These are phyloP conservation scores for Alsophila aescularia DNA, from an alignment of 2,888 invertebrate species.

Conservation along the genomic window DNA sequence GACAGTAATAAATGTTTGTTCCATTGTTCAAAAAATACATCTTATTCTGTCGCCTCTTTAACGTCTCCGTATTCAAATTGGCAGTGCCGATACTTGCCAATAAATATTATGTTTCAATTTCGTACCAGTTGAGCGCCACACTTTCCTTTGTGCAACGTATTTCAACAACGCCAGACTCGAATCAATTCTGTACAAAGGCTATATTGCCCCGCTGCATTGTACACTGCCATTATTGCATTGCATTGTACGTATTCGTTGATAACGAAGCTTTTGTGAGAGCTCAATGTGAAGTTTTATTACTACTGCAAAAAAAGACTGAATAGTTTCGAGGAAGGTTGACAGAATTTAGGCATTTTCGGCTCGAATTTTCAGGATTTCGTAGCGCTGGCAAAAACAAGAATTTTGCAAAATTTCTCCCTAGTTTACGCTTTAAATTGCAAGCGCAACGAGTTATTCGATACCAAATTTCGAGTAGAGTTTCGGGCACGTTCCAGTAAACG, in stretches of 20 bases:
- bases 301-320: conserved; percentile 1
- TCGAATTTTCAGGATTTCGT: conserved; percentile 9
- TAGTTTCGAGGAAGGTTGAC: conserved; percentile 2
- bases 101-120: conserved; percentile 36
- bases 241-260: conserved; percentile 23
- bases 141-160: conserved; percentile 4
- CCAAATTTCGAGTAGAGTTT: conserved; percentile 6
- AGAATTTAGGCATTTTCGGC: not conserved
- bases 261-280: conserved; percentile 18
- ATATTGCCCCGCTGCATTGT: conserved; percentile 30
- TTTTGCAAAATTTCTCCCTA: conserved; percentile 12
- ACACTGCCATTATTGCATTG: conserved; percentile 29
- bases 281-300: conserved; percentile 17
- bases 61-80: not conserved
- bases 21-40: not conserved
- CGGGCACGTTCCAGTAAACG: not conserved
- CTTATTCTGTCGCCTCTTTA: not conserved
- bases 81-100: conserved; percentile 8
- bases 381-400: conserved; percentile 14
- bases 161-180: conserved; percentile 27
- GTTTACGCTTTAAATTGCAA: conserved; percentile 22
- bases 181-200: conserved; percentile 34
- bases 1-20: not conserved
- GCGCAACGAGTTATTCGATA: conserved; percentile 20
- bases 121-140: conserved; percentile 23